Evolutionary conservation across 2,888 invertebrate genomes (phyloP).

Genomic region (Dendrolimus houi): DNA sequence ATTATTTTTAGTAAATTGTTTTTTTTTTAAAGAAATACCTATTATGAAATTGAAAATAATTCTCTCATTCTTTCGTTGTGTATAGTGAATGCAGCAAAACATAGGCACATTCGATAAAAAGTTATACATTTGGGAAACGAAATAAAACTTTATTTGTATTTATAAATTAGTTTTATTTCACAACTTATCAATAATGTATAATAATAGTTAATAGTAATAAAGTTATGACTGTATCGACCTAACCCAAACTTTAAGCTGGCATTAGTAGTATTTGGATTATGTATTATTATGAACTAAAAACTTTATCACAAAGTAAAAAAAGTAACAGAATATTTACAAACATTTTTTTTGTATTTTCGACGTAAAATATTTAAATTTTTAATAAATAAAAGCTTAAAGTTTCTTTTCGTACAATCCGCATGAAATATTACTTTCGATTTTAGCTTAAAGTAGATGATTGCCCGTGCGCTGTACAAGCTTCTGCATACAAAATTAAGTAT

Average conservation of each 20-base stretch:
- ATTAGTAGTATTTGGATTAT: slow-evolving; percentile 71
- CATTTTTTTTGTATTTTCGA: not conserved
- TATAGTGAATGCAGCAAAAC: too few relatives aligned
- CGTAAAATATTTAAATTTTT: not conserved
- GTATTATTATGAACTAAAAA: slow-evolving; percentile 45
- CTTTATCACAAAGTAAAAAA: slow-evolving; percentile 58
- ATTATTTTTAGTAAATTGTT: too few relatives aligned
- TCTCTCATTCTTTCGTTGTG: too few relatives aligned
- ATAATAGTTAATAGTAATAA: slow-evolving; percentile 57
- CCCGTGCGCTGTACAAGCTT: too few relatives aligned
- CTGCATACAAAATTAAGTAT: too few relatives aligned
- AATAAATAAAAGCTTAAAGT: not conserved
- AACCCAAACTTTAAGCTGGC: slow-evolving; percentile 72
- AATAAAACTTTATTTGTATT: slow-evolving; percentile 20
- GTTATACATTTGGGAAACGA: not conserved
- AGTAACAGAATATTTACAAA: slow-evolving; percentile 24
- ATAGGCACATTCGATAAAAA: too few relatives aligned
- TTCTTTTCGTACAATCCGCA: too few relatives aligned
- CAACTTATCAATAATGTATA: slow-evolving; percentile 58
- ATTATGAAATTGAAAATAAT: too few relatives aligned
- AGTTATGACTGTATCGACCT: slow-evolving; percentile 69
- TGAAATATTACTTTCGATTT: too few relatives aligned
- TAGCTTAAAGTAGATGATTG: too few relatives aligned
- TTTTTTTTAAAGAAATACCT: too few relatives aligned
- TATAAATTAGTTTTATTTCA: slow-evolving; percentile 74